A percentile compares a stretch with the other conserved stretches of the same genome.
These are phyloP conservation scores for Epizoanthus rinbou DNA, from an alignment of 92 coral and sea anemone genomes.

Conservation along the genomic window DNA sequence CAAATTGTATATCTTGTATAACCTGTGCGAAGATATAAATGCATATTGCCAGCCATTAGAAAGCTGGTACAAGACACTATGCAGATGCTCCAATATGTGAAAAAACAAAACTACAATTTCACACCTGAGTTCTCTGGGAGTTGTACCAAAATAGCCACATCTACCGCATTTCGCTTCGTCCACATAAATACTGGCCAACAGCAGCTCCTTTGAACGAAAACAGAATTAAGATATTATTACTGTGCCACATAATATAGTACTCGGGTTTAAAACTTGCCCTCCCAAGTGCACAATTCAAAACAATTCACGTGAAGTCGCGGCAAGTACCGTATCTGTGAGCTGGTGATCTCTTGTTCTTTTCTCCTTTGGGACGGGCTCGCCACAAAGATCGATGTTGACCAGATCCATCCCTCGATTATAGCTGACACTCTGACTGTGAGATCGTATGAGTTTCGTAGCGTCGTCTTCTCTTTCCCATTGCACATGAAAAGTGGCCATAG, in stretches of 20 bases:
- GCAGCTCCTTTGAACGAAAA: conserved; percentile 71
- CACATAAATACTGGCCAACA: conserved; percentile 81
- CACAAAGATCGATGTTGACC: conserved; percentile 67
- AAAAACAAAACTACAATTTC: background rate
- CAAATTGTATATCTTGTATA: conserved; percentile 84
- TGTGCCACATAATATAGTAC: background rate
- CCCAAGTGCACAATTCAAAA: conserved; percentile 15
- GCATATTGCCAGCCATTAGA: background rate
- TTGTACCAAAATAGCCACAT: conserved; percentile 80
- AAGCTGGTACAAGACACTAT: background rate
- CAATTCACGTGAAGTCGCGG: conserved; percentile 33
- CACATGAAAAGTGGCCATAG: conserved; percentile 43
- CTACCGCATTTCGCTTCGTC: conserved; percentile 93
- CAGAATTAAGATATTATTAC: background rate
- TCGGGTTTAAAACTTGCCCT: background rate
- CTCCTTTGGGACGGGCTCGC: conserved; percentile 49
- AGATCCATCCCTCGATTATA: conserved; percentile 64
- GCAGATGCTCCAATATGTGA: too few relatives aligned
- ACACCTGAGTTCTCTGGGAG: conserved; percentile 80
- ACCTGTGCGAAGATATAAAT: conserved; percentile 44
- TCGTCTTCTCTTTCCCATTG: conserved; percentile 32
- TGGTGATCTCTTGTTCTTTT: conserved; percentile 41
- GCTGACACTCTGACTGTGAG: conserved; percentile 61
- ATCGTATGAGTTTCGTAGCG: conserved; percentile 47
- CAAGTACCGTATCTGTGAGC: conserved; percentile 64